phyloP scores from a whole-genome alignment of 53 echinoderm and acorn worm genomes.

The Astropecten irregularis region DNA sequence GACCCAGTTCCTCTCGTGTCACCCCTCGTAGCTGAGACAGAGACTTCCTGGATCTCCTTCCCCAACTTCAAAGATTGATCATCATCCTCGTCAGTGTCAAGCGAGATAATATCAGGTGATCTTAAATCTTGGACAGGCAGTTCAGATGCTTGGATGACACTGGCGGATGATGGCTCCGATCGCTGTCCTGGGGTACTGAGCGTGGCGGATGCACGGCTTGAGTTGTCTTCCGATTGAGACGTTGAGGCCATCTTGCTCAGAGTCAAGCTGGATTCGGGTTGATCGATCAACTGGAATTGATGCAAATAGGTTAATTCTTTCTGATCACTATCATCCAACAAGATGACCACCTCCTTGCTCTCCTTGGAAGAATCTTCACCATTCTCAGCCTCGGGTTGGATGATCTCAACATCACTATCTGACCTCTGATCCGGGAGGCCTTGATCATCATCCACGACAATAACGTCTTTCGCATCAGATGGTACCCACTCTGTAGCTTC shows the following conservation, averaged over 20 bases:
- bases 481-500: background rate
- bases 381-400: background rate
- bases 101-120: constrained; percentile 1
- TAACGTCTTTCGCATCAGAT: background rate
- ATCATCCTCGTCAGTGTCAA: background rate
- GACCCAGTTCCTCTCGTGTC: background rate
- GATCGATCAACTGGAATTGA: too few relatives aligned
- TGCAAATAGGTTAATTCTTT: background rate
- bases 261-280: too few relatives aligned
- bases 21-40: background rate
- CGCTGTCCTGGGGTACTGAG: too few relatives aligned
- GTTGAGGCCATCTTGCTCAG: too few relatives aligned
- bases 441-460: constrained; percentile 10
- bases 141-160: background rate
- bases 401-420: background rate
- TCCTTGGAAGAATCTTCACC: background rate
- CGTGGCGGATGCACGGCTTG: too few relatives aligned
- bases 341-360: background rate
- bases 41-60: background rate
- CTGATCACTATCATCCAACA: background rate
- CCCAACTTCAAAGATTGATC: background rate
- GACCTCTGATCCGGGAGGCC: constrained; percentile 17
- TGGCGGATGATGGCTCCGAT: background rate
- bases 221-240: too few relatives aligned
- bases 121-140: background rate